Evolutionary conservation across 2,113 vertebrate genomes (phyloP).

Genomic region (Rhea americana): DNA sequence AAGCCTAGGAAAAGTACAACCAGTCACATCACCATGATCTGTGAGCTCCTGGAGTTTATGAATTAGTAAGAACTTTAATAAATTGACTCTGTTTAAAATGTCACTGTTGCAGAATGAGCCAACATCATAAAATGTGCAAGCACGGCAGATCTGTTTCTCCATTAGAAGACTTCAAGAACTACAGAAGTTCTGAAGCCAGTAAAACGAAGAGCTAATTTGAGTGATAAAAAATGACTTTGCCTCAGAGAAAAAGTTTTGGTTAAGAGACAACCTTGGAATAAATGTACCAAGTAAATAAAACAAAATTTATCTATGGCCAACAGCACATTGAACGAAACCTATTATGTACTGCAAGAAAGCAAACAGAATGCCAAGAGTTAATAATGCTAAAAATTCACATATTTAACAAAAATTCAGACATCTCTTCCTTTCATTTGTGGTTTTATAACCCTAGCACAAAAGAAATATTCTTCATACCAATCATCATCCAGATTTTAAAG

Average conservation of each 20-base stretch:
- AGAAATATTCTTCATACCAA: neutral
- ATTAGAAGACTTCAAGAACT: neutral
- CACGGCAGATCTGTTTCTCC: neutral
- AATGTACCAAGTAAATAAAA: neutral
- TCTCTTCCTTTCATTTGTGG: neutral
- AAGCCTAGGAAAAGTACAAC: slow-evolving; percentile 74
- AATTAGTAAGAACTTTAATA: neutral
- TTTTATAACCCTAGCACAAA: neutral
- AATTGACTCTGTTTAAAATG: neutral
- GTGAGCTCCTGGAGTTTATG: neutral
- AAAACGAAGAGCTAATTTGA: neutral
- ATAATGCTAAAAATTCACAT: neutral
- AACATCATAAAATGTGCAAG: neutral
- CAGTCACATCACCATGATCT: neutral
- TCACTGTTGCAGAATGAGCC: neutral
- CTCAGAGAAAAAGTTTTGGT: neutral
- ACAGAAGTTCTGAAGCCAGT: neutral
- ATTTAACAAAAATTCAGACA: neutral
- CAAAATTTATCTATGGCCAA: neutral
- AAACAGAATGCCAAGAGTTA: neutral
- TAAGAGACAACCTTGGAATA: neutral
- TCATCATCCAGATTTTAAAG: neutral
- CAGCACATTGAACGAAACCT: neutral
- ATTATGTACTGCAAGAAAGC: neutral
- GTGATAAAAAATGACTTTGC: neutral